phyloP scores from a whole-genome alignment of 2,888 invertebrate genomes.

The Silvanus unidentatus region DNA sequence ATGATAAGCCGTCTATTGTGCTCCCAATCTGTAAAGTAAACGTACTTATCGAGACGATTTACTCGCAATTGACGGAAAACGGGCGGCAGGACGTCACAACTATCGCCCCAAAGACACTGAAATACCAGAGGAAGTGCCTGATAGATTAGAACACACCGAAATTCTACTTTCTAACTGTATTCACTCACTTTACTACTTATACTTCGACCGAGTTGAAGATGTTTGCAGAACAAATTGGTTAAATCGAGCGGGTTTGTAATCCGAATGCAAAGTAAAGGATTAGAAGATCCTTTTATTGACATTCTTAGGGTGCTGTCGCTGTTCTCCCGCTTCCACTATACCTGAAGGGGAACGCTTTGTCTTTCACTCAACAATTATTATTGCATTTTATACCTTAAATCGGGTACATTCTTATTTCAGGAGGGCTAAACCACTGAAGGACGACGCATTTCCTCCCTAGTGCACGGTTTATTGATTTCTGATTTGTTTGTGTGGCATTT shows the following conservation, averaged over 20 bases:
- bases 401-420: too few relatives aligned
- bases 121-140: too few relatives aligned
- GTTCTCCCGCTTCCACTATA: slow-evolving; percentile 17
- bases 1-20: slow-evolving; percentile 26
- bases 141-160: too few relatives aligned
- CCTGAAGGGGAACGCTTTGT: too few relatives aligned
- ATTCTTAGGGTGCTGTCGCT: slow-evolving; percentile 20
- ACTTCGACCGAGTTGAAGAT: slow-evolving; percentile 24
- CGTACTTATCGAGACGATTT: slow-evolving; percentile 27
- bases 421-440: too few relatives aligned
- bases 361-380: too few relatives aligned
- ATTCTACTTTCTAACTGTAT: too few relatives aligned
- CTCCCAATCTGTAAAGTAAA: slow-evolving; percentile 29
- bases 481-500: too few relatives aligned
- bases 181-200: slow-evolving; percentile 5
- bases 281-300: slow-evolving; percentile 38
- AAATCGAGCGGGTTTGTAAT: slow-evolving; percentile 43
- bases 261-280: slow-evolving; percentile 43
- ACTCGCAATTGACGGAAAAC: slow-evolving; percentile 14
- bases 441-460: too few relatives aligned
- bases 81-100: slow-evolving; percentile 1
- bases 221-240: slow-evolving; percentile 44
- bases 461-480: too few relatives aligned
- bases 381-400: too few relatives aligned
- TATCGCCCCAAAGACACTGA: background rate